Evolutionary conservation across 2,888 invertebrate genomes (phyloP).

Genomic region (Theretra japonica): DNA sequence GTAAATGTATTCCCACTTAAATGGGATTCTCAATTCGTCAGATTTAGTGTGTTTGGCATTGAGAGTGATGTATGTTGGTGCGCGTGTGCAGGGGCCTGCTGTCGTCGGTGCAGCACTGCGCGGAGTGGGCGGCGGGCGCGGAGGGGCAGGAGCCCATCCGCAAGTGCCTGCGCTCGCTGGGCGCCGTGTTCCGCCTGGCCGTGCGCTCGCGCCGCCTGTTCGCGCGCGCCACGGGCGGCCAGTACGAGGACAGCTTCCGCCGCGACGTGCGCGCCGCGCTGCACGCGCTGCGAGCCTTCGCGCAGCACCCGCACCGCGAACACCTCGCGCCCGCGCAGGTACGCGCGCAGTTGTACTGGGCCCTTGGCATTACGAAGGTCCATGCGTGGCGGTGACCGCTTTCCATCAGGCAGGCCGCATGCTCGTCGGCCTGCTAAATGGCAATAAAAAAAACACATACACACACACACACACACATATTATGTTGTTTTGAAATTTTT

Average conservation of each 20-base stretch:
- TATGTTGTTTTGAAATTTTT: too few relatives aligned
- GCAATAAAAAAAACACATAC: too few relatives aligned
- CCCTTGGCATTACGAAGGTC: too few relatives aligned
- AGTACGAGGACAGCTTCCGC: constrained; percentile 94
- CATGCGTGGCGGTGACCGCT: too few relatives aligned
- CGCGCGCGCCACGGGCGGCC: constrained; percentile 93
- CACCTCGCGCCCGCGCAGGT: constrained; percentile 91
- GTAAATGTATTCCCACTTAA: too few relatives aligned
- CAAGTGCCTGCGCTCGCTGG: constrained; percentile 95
- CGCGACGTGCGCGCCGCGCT: constrained; percentile 92
- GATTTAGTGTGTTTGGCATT: too few relatives aligned
- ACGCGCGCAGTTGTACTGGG: background rate
- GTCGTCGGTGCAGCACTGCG: constrained; percentile 95
- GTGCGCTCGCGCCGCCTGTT: constrained; percentile 94
- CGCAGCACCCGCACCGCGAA: constrained; percentile 87
- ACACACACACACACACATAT: too few relatives aligned
- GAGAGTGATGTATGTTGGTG: background rate
- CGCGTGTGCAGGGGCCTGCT: constrained; percentile 87
- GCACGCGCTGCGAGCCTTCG: constrained; percentile 90
- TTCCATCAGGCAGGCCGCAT: too few relatives aligned
- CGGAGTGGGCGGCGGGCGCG: constrained; percentile 93
- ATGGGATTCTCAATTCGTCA: too few relatives aligned
- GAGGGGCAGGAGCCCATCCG: constrained; percentile 95
- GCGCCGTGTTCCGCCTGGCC: constrained; percentile 96
- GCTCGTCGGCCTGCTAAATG: too few relatives aligned